These are phyloP conservation scores for Amazonetta brasiliensis DNA, from an alignment of 2,797 vertebrate species.

Conservation along the genomic window DNA sequence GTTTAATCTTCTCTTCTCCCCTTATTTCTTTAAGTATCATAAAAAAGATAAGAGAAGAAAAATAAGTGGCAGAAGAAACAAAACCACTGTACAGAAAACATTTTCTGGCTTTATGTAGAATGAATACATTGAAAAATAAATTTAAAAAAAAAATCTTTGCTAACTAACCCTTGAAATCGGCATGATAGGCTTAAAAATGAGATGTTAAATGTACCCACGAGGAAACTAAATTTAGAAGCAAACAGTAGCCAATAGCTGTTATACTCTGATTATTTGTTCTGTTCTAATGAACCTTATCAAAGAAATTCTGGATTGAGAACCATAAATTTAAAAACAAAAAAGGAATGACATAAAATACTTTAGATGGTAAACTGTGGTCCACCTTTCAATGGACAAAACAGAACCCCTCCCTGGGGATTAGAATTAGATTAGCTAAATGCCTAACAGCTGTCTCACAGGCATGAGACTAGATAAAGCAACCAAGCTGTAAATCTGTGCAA, in stretches of 20 bases:
- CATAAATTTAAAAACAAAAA: not conserved
- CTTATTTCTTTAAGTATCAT: constrained; percentile 56
- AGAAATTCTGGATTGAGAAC: not conserved
- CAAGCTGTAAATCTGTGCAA: constrained; percentile 80
- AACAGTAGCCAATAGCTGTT: not conserved
- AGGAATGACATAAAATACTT: not conserved
- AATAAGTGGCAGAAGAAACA: constrained; percentile 9
- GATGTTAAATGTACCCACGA: not conserved
- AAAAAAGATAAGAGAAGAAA: constrained; percentile 44
- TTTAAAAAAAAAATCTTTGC: not conserved
- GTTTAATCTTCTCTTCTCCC: constrained; percentile 61
- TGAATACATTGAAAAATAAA: not conserved
- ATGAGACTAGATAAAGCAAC: constrained; percentile 78
- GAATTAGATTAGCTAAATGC: constrained; percentile 80
- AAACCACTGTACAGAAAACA: not conserved
- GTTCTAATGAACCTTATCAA: constrained; percentile 5
- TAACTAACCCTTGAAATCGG: constrained; percentile 26
- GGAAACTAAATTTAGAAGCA: constrained; percentile 40
- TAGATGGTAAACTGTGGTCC: not conserved
- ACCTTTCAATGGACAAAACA: constrained; percentile 58
- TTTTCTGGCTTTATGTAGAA: not conserved
- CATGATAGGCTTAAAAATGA: not conserved
- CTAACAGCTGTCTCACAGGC: constrained; percentile 79
- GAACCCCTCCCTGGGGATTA: constrained; percentile 56
- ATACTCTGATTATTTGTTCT: not conserved